These are phyloP conservation scores for Leptinotarsa rubiginosa DNA, from an alignment of 2,888 invertebrate genomes.

Conservation along the genomic window DNA sequence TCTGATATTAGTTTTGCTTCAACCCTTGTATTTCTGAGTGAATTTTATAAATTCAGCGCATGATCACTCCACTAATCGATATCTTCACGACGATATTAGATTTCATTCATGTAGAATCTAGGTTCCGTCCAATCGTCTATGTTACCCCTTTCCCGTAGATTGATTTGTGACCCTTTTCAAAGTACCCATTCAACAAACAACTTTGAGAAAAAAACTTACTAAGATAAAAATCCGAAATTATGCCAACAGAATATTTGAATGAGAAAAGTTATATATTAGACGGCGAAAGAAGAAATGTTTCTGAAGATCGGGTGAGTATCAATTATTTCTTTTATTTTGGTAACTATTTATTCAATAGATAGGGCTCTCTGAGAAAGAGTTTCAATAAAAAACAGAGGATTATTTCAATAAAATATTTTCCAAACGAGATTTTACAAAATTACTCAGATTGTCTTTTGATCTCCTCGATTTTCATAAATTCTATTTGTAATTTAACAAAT, in stretches of 20 bases:
- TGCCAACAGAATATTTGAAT: slow-evolving; percentile 48
- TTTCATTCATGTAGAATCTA: slow-evolving; percentile 26
- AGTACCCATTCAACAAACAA: neutral
- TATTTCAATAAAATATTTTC: no score
- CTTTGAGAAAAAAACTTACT: slow-evolving; percentile 1
- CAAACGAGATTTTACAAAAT: no score
- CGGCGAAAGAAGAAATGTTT: slow-evolving; percentile 55
- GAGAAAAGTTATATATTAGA: slow-evolving; percentile 64
- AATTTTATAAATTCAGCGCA: slow-evolving; percentile 11
- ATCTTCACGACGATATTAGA: neutral
- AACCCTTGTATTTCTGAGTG: neutral
- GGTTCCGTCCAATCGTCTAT: slow-evolving; percentile 7
- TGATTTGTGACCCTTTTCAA: neutral
- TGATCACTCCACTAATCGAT: slow-evolving; percentile 15
- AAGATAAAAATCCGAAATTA: slow-evolving; percentile 34
- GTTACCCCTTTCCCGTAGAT: slow-evolving; percentile 17
- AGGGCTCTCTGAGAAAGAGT: no score
- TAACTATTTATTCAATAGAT: no score
- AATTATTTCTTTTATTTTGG: neutral
- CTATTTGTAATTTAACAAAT: no score
- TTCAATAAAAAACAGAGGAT: no score
- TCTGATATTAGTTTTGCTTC: neutral
- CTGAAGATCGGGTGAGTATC: slow-evolving; percentile 62
- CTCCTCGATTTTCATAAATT: no score
- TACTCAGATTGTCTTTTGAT: no score